Evolutionary conservation across 2,797 vertebrate species (phyloP), one percentile per base, ranked within the genome.

Genomic region (Myotis myotis): DNA sequence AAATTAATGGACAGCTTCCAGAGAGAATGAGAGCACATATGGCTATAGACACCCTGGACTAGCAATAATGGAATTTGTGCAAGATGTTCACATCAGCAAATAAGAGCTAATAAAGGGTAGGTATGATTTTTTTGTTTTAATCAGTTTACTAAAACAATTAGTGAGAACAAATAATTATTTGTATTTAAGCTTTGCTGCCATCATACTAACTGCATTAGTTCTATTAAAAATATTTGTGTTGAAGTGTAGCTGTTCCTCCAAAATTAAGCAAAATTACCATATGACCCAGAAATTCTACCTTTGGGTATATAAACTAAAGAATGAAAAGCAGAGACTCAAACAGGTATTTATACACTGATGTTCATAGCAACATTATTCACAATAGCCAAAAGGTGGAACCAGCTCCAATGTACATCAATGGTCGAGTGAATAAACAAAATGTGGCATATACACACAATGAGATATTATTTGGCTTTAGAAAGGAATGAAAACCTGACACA

Each of bases 101-200:
- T 47, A 68, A 85, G 36, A 68, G 30, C 20, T 83, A 66, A 30
- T 75, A 17, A 66, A 87, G 22, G 12, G 19, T 78, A 36, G 87
- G 38, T 53, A 92, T 55, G 53, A 89, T 47, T 79, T 33, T 91
- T 91, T 82, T 64, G 28, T 47, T 87, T 87, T 74, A 87, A 53
- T 92, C 89, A 36, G 53, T 94, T 89, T 72, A 74, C 47, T 70
- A 75, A 92, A 79, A 38, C 16, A 10, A 66, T 25, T 30, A 71
- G 23, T 91, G n/a, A 71, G 55, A 19, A 70, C 74, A 87, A 95
- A 95, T 85, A 38, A 74, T 86, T 75, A 47, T 72, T 89, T 91
- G 20, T 25, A 72, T 60, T 83, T 83, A 94, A 91, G 15, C 33
- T 82, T 89, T 91, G 72, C 8, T 70, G 38, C 11, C 19, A 28